Conservation (phyloP, 2,797 vertebrate species). For the Rhodeus uyekii region DNA sequence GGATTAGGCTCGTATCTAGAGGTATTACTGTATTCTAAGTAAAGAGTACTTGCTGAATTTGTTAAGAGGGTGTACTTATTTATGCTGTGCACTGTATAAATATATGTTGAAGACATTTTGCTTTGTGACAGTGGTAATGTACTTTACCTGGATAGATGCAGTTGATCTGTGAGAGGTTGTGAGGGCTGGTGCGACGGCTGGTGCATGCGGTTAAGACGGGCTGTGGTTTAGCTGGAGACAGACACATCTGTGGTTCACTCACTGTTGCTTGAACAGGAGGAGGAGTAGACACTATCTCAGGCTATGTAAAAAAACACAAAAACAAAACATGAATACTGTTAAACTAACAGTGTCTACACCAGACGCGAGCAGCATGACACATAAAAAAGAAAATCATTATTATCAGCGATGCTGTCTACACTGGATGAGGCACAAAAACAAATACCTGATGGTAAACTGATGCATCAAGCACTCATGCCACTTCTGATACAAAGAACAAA, state of each 20-base stretch:
- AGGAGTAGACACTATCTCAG: not conserved
- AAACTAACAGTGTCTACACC: not conserved
- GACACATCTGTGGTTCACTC: constrained; percentile 4
- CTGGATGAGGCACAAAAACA: no score
- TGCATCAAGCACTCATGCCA: not conserved
- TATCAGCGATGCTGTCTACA: not conserved
- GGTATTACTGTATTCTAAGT: no score
- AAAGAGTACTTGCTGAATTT: no score
- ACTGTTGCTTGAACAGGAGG: not conserved
- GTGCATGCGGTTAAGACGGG: not conserved
- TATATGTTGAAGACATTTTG: no score
- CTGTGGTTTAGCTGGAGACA: constrained; percentile 46
- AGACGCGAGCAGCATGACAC: not conserved
- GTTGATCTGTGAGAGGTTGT: constrained; percentile 43
- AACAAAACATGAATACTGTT: not conserved
- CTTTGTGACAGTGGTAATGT: not conserved
- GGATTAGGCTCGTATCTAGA: no score
- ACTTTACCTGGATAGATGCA: constrained; percentile 58
- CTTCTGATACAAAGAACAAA: not conserved
- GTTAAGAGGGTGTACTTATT: no score
- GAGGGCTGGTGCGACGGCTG: constrained; percentile 24
- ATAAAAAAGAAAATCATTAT: not conserved
- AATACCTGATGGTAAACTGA: not conserved
- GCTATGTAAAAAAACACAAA: constrained; percentile 4
- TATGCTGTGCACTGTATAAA: no score